A percentile compares a stretch with the other conserved stretches of the same genome.
These are phyloP conservation scores for Charanyca ferruginea DNA, from an alignment of 2,888 invertebrate genomes.

Conservation along the genomic window DNA sequence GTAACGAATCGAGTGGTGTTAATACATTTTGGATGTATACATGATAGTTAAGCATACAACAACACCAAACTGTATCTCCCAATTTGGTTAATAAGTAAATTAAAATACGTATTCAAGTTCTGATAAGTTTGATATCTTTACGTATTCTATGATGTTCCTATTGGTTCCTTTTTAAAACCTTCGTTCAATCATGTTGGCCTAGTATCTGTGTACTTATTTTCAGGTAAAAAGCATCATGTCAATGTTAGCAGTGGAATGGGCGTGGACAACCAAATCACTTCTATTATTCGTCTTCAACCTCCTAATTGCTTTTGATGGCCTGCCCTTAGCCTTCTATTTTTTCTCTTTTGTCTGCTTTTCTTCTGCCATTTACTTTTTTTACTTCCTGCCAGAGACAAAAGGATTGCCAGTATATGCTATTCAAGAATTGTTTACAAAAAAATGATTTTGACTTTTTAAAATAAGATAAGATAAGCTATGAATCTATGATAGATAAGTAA, in stretches of 20 bases:
- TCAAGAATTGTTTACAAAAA: slow-evolving; percentile 68
- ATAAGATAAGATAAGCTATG: background rate
- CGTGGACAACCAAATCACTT: slow-evolving; percentile 75
- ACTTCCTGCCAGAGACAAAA: slow-evolving; percentile 77
- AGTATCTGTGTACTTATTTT: slow-evolving; percentile 51
- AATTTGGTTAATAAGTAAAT: too few species aligned
- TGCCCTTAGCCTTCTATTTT: slow-evolving; percentile 76
- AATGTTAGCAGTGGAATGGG: slow-evolving; percentile 77
- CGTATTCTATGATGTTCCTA: too few species aligned
- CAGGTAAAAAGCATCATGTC: slow-evolving; percentile 77
- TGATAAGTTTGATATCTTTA: background rate
- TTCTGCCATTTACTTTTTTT: slow-evolving; percentile 66
- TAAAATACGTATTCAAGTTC: too few species aligned
- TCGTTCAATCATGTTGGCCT: slow-evolving; percentile 11
- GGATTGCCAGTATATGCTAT: slow-evolving; percentile 77
- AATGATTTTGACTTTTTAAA: slow-evolving; percentile 2
- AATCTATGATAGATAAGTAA: too few species aligned
- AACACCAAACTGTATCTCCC: too few species aligned
- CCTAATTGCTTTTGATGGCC: slow-evolving; percentile 68
- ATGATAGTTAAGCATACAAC: too few species aligned
- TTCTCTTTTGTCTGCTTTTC: slow-evolving; percentile 71
- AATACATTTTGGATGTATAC: too few species aligned
- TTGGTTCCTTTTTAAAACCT: too few species aligned
- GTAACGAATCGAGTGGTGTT: too few species aligned
- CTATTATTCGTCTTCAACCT: slow-evolving; percentile 76